Evolutionary conservation across 2,888 invertebrate species (phyloP), one percentile per base, ranked within the genome.

Genomic region (Caradrina clavipalpis): DNA sequence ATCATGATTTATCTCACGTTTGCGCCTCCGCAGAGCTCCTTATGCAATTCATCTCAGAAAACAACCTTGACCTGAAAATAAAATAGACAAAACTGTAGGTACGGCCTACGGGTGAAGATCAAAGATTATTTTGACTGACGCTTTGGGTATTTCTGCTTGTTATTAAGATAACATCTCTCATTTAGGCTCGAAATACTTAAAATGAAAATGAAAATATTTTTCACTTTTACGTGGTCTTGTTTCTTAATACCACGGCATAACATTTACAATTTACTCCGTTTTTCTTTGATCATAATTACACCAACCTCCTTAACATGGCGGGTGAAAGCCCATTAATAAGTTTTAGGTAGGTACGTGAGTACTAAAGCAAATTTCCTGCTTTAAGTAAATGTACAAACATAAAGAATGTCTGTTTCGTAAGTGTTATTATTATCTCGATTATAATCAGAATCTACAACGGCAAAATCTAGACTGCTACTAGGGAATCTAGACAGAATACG

Each of bases 401-500:
- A 68, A 26, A 50, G 8, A 42, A 47, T 39, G 6, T 31, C 15
- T 17, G 11, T 11, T 22, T 35, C 22, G 8, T 6, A 26, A 22
- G n/a, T 4, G 49, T 21, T n/a, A 31, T 60, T 58, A 54, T 62
- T 50, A 55, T 42, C 45, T 59, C 31, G n/a, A 73, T 63, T 50
- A 62, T 64, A 74, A 69, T 55, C 53, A 26, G 35, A 31, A 50
- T 50, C n/a, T 47, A 19, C 64, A 55, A 62, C 58, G 65, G 53
- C 51, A 51, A 22, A 22, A 45, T 17, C 17, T 45, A 45, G 45
- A 45, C 17, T 45, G 39, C 67, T 71, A 35, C 62, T 31, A 50
- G 39, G 54, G 21, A 53, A 68, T 69, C 69, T 72, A 76, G 69
- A 72, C 63, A 53, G 69, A 75, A 76, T 73, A 78, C 84, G 78